Evolutionary conservation across 2,797 vertebrate species (phyloP).

Genomic region (Peromyscus aztecus): DNA sequence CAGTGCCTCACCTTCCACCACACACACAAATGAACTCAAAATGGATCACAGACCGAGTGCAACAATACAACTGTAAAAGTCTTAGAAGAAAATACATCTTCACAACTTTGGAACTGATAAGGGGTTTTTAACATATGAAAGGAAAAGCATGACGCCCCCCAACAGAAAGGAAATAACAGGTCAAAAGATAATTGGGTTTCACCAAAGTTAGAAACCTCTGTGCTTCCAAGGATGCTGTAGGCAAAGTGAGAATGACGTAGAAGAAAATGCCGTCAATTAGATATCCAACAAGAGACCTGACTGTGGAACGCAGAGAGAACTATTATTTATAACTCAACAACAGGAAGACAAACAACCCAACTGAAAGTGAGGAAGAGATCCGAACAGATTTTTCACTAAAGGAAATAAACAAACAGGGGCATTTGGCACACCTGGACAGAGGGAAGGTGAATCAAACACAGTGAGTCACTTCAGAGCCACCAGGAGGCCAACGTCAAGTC

Average conservation of each 20-base stretch:
- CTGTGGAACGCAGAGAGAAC: not conserved
- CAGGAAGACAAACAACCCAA: not conserved
- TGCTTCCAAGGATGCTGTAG: not conserved
- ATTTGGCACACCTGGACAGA: not conserved
- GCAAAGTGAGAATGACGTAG: not conserved
- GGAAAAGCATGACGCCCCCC: not conserved
- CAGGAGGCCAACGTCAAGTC: not conserved
- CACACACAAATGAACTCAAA: not conserved
- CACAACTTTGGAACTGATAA: not conserved
- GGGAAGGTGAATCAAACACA: not conserved
- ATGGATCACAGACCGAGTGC: not conserved
- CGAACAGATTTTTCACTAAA: not conserved
- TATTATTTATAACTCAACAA: not conserved
- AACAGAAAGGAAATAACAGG: not conserved
- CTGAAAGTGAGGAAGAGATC: constrained; percentile 12
- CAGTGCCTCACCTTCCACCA: not conserved
- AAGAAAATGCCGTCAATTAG: not conserved
- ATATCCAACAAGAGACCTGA: not conserved
- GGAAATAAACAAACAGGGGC: not conserved
- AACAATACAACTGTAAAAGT: not conserved
- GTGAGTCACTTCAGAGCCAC: not conserved
- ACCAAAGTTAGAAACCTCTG: not conserved
- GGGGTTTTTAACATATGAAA: not conserved
- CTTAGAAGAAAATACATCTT: not conserved
- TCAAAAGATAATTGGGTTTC: not conserved